Evolutionary conservation across 2,888 invertebrate species (phyloP).

Genomic region (Drosophila recens): DNA sequence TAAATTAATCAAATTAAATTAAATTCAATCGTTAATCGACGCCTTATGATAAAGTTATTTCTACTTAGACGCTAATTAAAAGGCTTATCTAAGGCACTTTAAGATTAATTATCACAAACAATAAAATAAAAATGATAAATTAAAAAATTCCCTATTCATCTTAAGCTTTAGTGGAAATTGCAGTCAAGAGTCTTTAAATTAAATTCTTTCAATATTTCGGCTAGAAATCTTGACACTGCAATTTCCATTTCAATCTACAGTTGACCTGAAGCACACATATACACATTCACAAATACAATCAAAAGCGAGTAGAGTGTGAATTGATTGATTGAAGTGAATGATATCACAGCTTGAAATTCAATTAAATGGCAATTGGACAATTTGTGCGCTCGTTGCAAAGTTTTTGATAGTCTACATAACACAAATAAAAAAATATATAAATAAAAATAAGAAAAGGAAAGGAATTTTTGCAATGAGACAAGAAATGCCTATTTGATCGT

Average conservation of each 20-base stretch:
- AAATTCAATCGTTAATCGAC: no score
- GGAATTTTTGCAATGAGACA: conserved; percentile 17
- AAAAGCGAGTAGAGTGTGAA: background rate
- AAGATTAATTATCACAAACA: background rate
- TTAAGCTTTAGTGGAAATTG: background rate
- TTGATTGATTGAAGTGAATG: conserved; percentile 41
- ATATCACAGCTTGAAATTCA: conserved; percentile 44
- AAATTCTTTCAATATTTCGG: background rate
- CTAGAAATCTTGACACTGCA: background rate
- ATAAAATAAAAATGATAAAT: background rate
- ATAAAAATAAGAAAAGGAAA: background rate
- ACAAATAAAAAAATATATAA: background rate
- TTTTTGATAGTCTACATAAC: background rate
- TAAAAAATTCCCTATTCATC: no score
- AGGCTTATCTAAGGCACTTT: no score
- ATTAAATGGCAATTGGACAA: conserved; percentile 61
- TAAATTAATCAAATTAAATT: no score
- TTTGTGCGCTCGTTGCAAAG: conserved; percentile 26
- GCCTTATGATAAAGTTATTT: background rate
- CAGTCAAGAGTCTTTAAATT: background rate
- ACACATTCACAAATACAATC: background rate
- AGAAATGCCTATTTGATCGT: conserved; percentile 50
- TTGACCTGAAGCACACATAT: conserved; percentile 10
- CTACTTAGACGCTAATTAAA: no score
- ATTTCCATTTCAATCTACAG: conserved; percentile 12